phyloP scores from a whole-genome alignment of 92 coral and sea anemone genomes.

The Epizoanthus illoricatus region DNA sequence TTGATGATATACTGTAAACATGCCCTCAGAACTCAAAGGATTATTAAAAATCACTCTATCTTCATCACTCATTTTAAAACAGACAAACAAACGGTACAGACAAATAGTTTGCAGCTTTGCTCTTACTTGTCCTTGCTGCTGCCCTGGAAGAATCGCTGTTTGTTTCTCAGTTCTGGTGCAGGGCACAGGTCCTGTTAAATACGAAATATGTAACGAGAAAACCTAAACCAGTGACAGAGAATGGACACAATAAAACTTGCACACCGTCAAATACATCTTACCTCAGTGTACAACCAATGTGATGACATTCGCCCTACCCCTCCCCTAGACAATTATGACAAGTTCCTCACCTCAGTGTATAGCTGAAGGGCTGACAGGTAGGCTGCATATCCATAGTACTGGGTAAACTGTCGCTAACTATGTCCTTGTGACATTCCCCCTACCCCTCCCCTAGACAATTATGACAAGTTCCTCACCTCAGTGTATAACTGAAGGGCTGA shows the following conservation, averaged over 20 bases:
- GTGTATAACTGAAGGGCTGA: constrained; percentile 87
- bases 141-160: constrained; percentile 63
- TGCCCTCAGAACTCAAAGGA: no score
- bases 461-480: constrained; percentile 58
- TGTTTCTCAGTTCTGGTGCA: constrained; percentile 44
- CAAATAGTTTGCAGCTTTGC: neutral
- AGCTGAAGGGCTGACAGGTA: constrained; percentile 87
- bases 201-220: neutral
- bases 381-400: constrained; percentile 34
- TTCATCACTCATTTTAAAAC: no score
- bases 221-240: neutral
- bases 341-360: constrained; percentile 77
- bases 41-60: no score
- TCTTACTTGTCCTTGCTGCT: constrained; percentile 74
- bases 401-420: constrained; percentile 55
- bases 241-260: neutral
- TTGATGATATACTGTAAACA: no score
- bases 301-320: no score
- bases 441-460: no score
- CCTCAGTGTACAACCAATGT: neutral
- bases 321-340: no score
- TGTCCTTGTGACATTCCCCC: constrained; percentile 83
- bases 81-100: no score
- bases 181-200: constrained; percentile 64
- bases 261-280: neutral